Base-by-base conservation (phyloP, 2,113 vertebrate genomes). In the Lepidothrix coronata region DNA sequence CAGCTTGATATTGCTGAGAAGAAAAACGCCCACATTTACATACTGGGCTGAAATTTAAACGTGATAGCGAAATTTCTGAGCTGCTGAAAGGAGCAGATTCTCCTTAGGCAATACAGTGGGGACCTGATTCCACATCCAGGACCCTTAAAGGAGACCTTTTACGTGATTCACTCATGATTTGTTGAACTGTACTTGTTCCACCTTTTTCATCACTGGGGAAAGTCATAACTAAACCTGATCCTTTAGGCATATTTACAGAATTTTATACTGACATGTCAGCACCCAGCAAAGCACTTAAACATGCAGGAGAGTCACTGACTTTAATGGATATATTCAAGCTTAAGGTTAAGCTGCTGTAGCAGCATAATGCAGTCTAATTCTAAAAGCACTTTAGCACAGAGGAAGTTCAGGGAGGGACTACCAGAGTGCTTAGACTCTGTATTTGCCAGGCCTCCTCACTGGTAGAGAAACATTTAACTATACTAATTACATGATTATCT, bases 141-240 rank as follows among this genome's bases (percentile, higher is more conserved):
- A 72, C 49, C 48, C 74, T 68, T 52, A 12, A 59, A 43, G 8
- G 2, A 43, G 74, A 83, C 81, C 63, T 91, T 66, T n/a, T 1
- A 51, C 12, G 16, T 28, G 73, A 91, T 43, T 80, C 27, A 20
- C 48, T 83, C 4, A 0, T 5, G 18, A 59, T 70, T 73, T 83
- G 89, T 51, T 85, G 91, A 93, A 89, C 61, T 57, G 31, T 66
- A 72, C 61, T 95, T 72, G 39, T 58, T 85, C 83, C 71, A 75
- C 61, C 65, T 88, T 91, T 91, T 96, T 85, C 89, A 91, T 93
- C 85, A 35, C 58, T 15, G 24, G 19, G 52, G 43, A 84, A 96
- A 93, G 75, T 74, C 67, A 28, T 80, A 95, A 96, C 67, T 88
- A 39, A 90, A 83, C 17, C 25, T 44, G 67, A 70, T 85, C 81